Evolutionary conservation across 2,888 invertebrate genomes (phyloP), one percentile per base, ranked within the genome.

Genomic region (Dynastes tityus): DNA sequence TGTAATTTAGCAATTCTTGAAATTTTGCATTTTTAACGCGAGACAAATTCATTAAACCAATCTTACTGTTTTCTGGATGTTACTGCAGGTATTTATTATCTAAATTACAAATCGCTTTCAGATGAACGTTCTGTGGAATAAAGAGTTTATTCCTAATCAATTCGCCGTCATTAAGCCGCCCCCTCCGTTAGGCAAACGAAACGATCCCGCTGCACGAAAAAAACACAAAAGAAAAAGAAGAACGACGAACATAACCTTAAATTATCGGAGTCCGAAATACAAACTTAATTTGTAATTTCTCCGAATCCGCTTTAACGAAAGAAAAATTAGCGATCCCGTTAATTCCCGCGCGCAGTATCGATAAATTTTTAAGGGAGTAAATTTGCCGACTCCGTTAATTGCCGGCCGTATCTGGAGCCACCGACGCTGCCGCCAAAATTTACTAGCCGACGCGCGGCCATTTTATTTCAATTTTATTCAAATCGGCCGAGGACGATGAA

Each of bases 401-500:
- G 73, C 73, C 40, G 61, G 40, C 55, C 73, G 58, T 73, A 73
- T 73, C 73, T 73, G 49, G 49, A 22, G 73, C 40, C 37, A 9
- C 67, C 67, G 73, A 58, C 73, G 73, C 73, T 40, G 73, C 73
- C 73, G 73, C 73, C 73, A 73, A 73, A 73, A 73, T 73, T 73
- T 73, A 73, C 73, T 73, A 58, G 8, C 58, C 58, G 22, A 2
- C 37, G 45, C 37, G 45, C 68, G 58, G 73, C 58, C 73, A 58
- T 73, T 73, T 61, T 61, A 73, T 73, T 73, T 73, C 58, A 73
- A 73, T 73, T 73, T 73, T 73, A 73, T 73, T 73, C 73, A 73
- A 73, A 73, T 73, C 68, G 51, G 32, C 13, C 6, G 29, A 51
- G 29, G 29, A 68, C 68, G 11, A 45, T 11, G 68, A 51, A 51